Evolutionary conservation across 2,888 invertebrate species (phyloP), one percentile per base, ranked within the genome.

Genomic region (Drosophila phalerata): DNA sequence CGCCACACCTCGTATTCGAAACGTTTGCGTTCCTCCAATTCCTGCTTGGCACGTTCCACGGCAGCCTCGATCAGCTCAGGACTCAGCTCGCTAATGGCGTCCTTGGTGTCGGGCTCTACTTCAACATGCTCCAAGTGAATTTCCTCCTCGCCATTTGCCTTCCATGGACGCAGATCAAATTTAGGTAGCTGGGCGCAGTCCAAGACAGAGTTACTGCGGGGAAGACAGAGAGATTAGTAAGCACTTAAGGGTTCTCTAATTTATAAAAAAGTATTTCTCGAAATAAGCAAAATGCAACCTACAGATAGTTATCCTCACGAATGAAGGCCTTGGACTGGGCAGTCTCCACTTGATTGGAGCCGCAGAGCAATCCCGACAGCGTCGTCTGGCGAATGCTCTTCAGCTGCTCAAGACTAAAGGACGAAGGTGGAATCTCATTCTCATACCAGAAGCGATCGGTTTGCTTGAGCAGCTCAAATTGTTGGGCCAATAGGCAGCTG

Each of bases 401-500:
- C 10, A 98, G 93, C 90, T 98, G 97, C 52, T 95, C 96, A 67
- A 95, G 93, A 0, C 94, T 94, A 72, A 98, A 94, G 0, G 97
- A 96, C 15, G 97, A 97, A 0, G 97, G 97, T 0, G 97, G 98
- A 48, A 98, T 94, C 90, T 98, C 98, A 90, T 98, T 98, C 92
- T 98, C 98, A 90, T 98, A 98, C 98, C 98, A 98, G 91, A 98
- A 98, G 72, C 98, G 94, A 93, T 98, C 98, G 58, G 97, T 97
- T 84, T 96, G 95, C 85, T 97, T 95, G 6, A 97, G 93, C 74
- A 96, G 95, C 40, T 95, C 94, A 91, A 98, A 98, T 92, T 98
- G 98, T 58, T 95, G 92, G 28, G 96, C 96, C 10, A 98, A 90
- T 8, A 98, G 94, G 86, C 98, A 98, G n/a, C 96, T 96, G 56